Base-by-base conservation (phyloP, 2,113 vertebrate genomes). In the Semicossyphus pulcher region DNA sequence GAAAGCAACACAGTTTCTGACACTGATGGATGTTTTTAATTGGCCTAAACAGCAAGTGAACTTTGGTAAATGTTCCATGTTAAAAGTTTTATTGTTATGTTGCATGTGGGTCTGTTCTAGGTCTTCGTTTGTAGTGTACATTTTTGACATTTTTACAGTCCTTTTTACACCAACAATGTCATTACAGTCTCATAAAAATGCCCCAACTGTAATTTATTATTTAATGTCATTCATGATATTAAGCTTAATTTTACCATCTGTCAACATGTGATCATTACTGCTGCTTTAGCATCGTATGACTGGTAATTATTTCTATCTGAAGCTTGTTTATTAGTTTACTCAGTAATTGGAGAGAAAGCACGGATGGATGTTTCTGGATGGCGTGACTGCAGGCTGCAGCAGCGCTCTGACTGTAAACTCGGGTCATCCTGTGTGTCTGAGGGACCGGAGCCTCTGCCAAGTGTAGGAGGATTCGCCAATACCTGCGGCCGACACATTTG, bases 341-440 rank as follows among this genome's bases (percentile, higher is more conserved):
- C n/a, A n/a, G n/a, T n/a, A n/a, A n/a, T n/a, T n/a, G n/a, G n/a
- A n/a, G n/a, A n/a, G n/a, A n/a, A n/a, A n/a, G n/a, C n/a, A n/a
- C n/a, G n/a, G n/a, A n/a, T n/a, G n/a, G n/a, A n/a, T 26, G n/a
- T 57, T 26, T 56, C 18, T 15, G 18, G 29, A 53, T 74, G 14
- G 76, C 59, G 58, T 84, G 82, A 84, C 61, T 67, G 56, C 34
- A 42, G 65, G 18, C 18, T 20, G 11, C 28, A 21, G 47, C 37
- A n/a, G 36, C 45, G 67, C 42, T 61, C 34, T 28, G 62, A 59
- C 61, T 72, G 34, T 56, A 75, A 69, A 59, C 52, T 56, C 48
- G 80, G 36, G 65, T 71, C 62, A 47, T 78, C 66, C 25, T 26
- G 15, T 48, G n/a, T 12, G 23, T 65, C 18, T 76, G n/a, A 29